Evolutionary conservation across 2,113 vertebrate genomes (phyloP).

Genomic region (Scalopus aquaticus): DNA sequence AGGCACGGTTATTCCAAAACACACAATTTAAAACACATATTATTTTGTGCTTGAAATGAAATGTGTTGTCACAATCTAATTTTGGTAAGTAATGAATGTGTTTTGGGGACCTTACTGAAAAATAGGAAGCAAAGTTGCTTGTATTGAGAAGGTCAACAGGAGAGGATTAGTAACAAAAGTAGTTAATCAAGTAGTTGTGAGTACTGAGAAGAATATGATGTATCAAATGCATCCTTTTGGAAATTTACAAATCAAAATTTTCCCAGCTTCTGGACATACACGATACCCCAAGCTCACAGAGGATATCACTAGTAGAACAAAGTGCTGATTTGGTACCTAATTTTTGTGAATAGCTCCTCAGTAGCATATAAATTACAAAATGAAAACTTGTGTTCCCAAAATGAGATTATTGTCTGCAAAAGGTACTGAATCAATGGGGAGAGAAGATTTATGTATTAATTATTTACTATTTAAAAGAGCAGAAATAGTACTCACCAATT

Average conservation of each 20-base stretch:
- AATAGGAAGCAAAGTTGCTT: background rate
- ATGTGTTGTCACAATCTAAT: background rate
- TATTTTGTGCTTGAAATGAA: conserved; percentile 36
- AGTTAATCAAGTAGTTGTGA: background rate
- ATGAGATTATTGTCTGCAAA: background rate
- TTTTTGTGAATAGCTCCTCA: background rate
- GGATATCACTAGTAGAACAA: background rate
- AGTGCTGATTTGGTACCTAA: background rate
- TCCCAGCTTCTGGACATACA: background rate
- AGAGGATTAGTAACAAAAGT: background rate
- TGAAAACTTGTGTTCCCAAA: background rate
- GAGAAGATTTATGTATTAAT: background rate
- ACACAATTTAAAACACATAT: background rate
- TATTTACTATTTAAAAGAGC: background rate
- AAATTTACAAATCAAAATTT: background rate
- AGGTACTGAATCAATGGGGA: background rate
- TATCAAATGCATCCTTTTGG: background rate
- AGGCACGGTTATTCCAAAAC: background rate
- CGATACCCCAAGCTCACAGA: background rate
- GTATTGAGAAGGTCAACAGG: background rate
- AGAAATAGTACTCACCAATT: background rate
- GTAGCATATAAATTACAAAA: background rate
- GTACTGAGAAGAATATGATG: background rate
- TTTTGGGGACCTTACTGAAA: conserved; percentile 1
- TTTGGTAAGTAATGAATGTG: background rate